Evolutionary conservation across 2,113 vertebrate species (phyloP), one percentile per base, ranked within the genome.

Genomic region (Delphinus delphis): DNA sequence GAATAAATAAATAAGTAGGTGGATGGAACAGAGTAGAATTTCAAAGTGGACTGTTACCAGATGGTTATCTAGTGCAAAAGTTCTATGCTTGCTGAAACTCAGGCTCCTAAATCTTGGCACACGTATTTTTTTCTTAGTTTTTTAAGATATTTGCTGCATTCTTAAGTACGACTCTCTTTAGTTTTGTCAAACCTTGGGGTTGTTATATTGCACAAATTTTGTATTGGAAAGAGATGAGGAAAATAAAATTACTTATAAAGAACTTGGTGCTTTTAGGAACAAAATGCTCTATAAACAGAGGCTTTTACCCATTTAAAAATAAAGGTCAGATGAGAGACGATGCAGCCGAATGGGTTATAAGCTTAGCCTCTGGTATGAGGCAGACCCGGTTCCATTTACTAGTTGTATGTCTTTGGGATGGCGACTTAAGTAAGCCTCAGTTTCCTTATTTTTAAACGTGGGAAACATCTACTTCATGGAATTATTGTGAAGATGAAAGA

Each of bases 171-270:
- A 94, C 50, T 84, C 63, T 82, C 8, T 53, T 76, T 62, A 62
- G 62, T 93, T 96, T 90, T 60, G 13, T 88, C 58, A 67, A 83
- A 63, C 5, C 15, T 58, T 90, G 8, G n/a, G 13, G 23, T 80
- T 23, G 44, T 88, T 80, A 23, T 70, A 82, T 90, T 81, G 31
- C 23, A 47, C 41, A n/a, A 63, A 73, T 84, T 76, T 95, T 94
- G 58, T 41, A 83, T 67, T 89, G 68, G 58, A 83, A 86, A 91
- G n/a, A 70, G 55, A 44, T 88, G 47, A 97, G 53, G 67, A 92
- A 94, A 73, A 71, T 86, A 70, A 53, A 26, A 50, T 60, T 81
- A 94, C 18, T 76, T 85, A 5, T 31, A 50, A 31, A 83, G 88
- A 81, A 53, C n/a, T 26, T 85, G 58, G 47, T 83, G 44, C 53